Conservation (phyloP, 2,797 vertebrate genomes). For the Peromyscus attwateri region DNA sequence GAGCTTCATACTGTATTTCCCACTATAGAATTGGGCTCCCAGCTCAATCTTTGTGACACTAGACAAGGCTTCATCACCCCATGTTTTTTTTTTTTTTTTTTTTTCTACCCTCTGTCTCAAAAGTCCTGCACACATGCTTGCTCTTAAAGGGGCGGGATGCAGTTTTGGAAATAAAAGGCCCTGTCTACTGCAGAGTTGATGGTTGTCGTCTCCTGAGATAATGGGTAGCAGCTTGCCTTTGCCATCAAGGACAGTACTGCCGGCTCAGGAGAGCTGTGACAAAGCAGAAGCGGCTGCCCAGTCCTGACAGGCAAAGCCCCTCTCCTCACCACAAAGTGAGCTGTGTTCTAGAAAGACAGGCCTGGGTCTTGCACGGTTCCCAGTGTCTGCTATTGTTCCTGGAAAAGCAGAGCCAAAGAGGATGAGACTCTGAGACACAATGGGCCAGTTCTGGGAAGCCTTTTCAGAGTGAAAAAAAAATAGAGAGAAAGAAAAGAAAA, state of each 20-base stretch:
- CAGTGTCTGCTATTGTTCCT: neutral
- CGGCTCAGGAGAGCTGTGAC: constrained; percentile 42
- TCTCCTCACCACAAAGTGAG: constrained; percentile 58
- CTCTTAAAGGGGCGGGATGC: neutral
- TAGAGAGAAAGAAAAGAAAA: neutral
- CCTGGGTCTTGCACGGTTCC: neutral
- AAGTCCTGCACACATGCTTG: neutral
- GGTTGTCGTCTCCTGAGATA: constrained; percentile 52
- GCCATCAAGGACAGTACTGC: constrained; percentile 52
- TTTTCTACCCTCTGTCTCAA: neutral
- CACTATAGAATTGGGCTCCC: neutral
- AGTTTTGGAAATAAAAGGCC: constrained; percentile 67
- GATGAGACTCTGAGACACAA: neutral
- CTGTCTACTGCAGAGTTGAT: neutral
- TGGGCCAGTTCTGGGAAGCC: neutral
- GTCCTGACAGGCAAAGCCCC: constrained; percentile 21
- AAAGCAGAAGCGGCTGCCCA: constrained; percentile 58
- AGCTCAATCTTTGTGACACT: neutral
- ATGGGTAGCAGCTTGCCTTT: constrained; percentile 1
- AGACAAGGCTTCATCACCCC: neutral
- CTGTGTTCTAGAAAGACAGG: neutral
- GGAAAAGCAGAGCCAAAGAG: neutral
- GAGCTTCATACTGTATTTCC: neutral
- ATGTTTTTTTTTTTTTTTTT: neutral
- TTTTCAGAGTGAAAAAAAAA: constrained; percentile 41